Conservation (phyloP, 1,140 invertebrate species). For the Solen grandis region DNA sequence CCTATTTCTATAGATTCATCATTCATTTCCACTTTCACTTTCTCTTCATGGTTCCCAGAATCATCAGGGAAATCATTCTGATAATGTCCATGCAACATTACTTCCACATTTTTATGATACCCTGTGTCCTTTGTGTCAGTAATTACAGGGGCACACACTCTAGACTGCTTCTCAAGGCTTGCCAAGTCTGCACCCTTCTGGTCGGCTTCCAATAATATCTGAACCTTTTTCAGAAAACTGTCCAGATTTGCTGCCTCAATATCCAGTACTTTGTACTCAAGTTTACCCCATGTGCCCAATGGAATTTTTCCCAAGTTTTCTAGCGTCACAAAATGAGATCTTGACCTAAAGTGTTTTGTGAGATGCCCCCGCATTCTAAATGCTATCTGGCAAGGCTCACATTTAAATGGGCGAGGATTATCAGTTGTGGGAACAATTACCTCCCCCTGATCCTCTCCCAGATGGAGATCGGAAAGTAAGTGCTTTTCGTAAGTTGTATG, state of each 20-base stretch:
- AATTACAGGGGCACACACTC: background rate
- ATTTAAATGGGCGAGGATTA: conserved; percentile 91
- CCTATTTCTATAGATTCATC: conserved; percentile 59
- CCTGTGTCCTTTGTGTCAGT: background rate
- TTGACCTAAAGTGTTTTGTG: conserved; percentile 97
- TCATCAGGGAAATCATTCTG: conserved; percentile 10
- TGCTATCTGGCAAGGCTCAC: conserved; percentile 96
- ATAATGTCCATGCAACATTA: background rate
- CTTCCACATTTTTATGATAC: background rate
- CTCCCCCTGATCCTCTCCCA: conserved; percentile 83
- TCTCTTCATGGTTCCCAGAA: conserved; percentile 57
- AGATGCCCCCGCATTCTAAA: conserved; percentile 98
- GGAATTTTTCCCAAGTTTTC: conserved; percentile 96
- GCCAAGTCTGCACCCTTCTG: background rate
- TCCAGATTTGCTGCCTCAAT: conserved; percentile 92
- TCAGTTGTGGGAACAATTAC: conserved; percentile 84
- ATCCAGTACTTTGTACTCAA: conserved; percentile 93
- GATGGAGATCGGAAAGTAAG: conserved; percentile 93
- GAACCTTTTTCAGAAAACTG: conserved; percentile 90
- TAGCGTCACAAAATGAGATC: conserved; percentile 97
- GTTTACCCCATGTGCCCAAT: conserved; percentile 97
- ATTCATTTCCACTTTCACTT: conserved; percentile 66
- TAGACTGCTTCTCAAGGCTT: background rate
- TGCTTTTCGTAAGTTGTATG: conserved; percentile 51
- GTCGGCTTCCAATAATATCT: background rate